Base-by-base conservation (phyloP, 1,140 invertebrate species). In the Forficula auricularia region DNA sequence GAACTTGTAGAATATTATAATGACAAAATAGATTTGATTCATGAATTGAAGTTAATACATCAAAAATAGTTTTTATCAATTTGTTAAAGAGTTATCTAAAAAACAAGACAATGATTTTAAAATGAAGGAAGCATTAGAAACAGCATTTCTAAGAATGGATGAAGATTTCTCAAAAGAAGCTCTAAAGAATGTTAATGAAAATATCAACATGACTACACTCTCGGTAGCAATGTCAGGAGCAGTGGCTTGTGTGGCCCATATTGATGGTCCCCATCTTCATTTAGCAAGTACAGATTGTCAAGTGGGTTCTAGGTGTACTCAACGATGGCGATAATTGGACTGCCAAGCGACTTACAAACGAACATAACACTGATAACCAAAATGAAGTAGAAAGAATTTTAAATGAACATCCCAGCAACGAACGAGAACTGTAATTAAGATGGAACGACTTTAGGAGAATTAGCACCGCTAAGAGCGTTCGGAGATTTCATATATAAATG, bases 401-500 rank as follows among this genome's bases (percentile, higher is more conserved):
- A 35, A 67, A 65, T 19, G 82, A 87, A 49, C 96, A 99, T 73
- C 94, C 94, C 0, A 63, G 67, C 3, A 73, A 65, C 41, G 95
- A 98, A 64, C 72, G 67, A 10, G 73, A 77, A 84, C 83, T 38
- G 75, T 95, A 1, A 82, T 98, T 41, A 78, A 76, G 63, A 79
- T 85, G 65, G 84, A 90, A 50, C 68, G 96, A 50, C 65, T 99
- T 16, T 99, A 1, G 91, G 92, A 2, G 82, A 94, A 56, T 64
- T 99, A 30, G 88, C 88, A 3, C 96, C 96, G 0, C 63, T 98
- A 13, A 67, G 96, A 42, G 88, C 94, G n/a, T 77, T 99, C 53
- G 96, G 96, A 9, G 95, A 99, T 66, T 90, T 86, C 58, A 71
- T 83, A 15, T 98, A 89, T 55, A 98, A 98, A 59, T 98, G 92